phyloP scores from a whole-genome alignment of 1,140 invertebrate genomes.

The Pogonomyrmex californicus region DNA sequence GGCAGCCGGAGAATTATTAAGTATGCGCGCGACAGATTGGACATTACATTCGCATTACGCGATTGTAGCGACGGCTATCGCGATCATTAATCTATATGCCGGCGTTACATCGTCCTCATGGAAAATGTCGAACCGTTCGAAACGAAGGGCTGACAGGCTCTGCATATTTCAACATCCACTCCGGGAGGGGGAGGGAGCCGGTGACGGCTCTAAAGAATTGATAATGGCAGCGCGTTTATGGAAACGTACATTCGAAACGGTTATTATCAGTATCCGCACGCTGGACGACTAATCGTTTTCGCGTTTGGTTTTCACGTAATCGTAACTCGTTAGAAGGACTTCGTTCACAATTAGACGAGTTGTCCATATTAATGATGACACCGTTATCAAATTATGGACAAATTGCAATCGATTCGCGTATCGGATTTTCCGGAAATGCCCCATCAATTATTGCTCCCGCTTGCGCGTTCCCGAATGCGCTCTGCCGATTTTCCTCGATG shows the following conservation, averaged over 20 bases:
- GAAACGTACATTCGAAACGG: not conserved
- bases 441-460: constrained; percentile 33
- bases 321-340: not conserved
- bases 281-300: constrained; percentile 13
- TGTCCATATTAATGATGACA: not conserved
- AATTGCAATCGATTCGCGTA: not conserved
- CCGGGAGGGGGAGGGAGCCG: not conserved
- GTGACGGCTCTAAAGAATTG: constrained; percentile 38
- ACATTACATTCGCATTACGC: constrained; percentile 74
- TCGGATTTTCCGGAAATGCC: not conserved
- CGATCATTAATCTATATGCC: constrained; percentile 70
- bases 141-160: constrained; percentile 53
- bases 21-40: constrained; percentile 75
- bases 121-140: constrained; percentile 57
- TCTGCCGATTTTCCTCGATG: not conserved
- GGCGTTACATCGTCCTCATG: constrained; percentile 59
- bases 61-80: constrained; percentile 57
- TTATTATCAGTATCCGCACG: not conserved
- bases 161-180: constrained; percentile 41
- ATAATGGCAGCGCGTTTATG: constrained; percentile 46
- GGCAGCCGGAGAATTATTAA: constrained; percentile 70
- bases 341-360: not conserved
- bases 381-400: constrained; percentile 1
- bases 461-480: not conserved
- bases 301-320: not conserved